Evolutionary conservation across 2,113 vertebrate species (phyloP).

Genomic region (Trogon melanurus): DNA sequence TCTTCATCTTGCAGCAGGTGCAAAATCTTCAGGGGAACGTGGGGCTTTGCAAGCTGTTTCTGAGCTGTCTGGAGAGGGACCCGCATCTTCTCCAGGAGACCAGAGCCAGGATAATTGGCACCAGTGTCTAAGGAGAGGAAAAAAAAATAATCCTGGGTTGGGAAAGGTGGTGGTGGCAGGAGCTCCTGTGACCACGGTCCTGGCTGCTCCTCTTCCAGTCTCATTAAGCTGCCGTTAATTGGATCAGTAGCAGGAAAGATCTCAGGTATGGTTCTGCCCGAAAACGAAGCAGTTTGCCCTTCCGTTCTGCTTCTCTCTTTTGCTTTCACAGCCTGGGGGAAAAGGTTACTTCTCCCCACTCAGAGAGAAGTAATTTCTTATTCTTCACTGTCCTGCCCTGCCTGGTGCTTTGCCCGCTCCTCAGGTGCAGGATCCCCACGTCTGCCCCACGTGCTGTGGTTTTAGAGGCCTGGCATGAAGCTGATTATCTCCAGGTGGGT

Average conservation of each 20-base stretch:
- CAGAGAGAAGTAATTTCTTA: not conserved
- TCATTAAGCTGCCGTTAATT: not conserved
- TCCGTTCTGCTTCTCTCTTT: not conserved
- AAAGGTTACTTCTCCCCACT: not conserved
- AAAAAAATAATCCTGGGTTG: not conserved
- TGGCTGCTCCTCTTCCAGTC: not conserved
- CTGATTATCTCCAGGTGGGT: constrained; percentile 12
- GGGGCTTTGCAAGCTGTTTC: not conserved
- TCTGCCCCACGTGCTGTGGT: not conserved
- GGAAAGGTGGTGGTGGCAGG: not conserved
- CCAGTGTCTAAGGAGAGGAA: not conserved
- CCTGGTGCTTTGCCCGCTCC: not conserved
- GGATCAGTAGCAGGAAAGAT: not conserved
- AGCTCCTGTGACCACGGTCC: not conserved
- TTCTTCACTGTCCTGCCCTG: not conserved
- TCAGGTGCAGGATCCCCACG: accelerated
- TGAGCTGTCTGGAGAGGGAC: not conserved
- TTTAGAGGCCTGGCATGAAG: constrained; percentile 26
- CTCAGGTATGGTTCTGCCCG: not conserved
- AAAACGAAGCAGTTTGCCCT: not conserved
- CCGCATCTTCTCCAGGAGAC: not conserved
- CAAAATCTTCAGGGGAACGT: not conserved
- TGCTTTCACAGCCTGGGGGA: not conserved
- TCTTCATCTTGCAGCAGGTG: constrained; percentile 50
- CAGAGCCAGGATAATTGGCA: not conserved